Percentiles rank a stretch among this genome's conserved stretches.
Conservation (phyloP, 2,113 vertebrate species). For the Caloenas nicobarica region DNA sequence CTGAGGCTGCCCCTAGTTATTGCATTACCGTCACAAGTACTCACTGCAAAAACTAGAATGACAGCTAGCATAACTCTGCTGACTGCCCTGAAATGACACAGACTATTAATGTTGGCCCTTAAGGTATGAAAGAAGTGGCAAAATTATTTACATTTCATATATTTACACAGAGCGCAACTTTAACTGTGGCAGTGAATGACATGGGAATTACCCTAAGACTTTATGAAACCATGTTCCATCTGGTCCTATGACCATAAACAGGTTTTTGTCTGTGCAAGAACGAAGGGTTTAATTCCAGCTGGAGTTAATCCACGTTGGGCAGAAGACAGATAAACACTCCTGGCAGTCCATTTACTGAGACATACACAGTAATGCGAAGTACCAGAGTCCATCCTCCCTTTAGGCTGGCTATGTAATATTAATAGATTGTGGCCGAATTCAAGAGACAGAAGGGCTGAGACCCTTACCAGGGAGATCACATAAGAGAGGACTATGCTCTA, state of each 20-base stretch:
- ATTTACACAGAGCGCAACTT: not conserved
- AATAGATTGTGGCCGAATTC: not conserved
- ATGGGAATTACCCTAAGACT: not conserved
- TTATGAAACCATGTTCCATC: not conserved
- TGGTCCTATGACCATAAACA: not conserved
- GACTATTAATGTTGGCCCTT: conserved; percentile 6
- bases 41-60: not conserved
- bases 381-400: not conserved
- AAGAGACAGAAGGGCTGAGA: not conserved
- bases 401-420: not conserved
- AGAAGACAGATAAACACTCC: not conserved
- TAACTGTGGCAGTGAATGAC: not conserved
- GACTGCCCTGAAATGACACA: conserved; percentile 23
- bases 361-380: not conserved
- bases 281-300: not conserved
- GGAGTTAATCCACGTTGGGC: not conserved
- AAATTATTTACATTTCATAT: conserved; percentile 30
- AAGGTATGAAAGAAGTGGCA: conserved; percentile 2
- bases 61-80: not conserved
- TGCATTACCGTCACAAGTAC: conserved; percentile 20
- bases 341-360: not conserved
- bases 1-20: conserved; percentile 9
- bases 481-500: not conserved
- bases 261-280: not conserved
- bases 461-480: not conserved